Evolutionary conservation across 2,888 invertebrate species (phyloP), one percentile per base, ranked within the genome.

Genomic region (Lepetodrilus schrolli): DNA sequence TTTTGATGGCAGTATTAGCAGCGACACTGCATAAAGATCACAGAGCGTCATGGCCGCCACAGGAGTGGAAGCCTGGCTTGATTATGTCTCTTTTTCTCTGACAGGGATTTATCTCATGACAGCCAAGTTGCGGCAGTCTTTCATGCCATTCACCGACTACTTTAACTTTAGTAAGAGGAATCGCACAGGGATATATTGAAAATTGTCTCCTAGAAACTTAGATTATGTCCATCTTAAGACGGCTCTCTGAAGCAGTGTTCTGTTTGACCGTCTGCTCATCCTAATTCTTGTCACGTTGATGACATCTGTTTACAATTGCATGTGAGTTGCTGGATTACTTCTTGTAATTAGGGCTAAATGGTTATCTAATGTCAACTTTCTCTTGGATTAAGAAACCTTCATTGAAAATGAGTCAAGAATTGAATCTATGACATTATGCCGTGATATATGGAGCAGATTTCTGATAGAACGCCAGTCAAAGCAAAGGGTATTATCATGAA

Each of bases 1-100:
- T 68, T 68, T 47, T 68, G 68, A 68, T 68, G 68, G 43, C 68
- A 68, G 43, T 43, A 68, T 68, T 68, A 68, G 68, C 68, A 68
- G 47, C 43, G 43, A 23, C 68, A 68, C 68, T 68, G 68, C 38
- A 68, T 68, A 26, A 68, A 68, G 43, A 68, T 68, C 68, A 47
- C 23, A 30, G 26, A 47, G 43, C 47, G 43, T 68, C 68, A 47
- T 68, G 47, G 26, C 30, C 26, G 68, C 47, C 68, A 47, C 68
- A 30, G 30, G 34, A 58, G 34, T 34, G 34, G 58, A 58, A 58
- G 58, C 26, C 58, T 30, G 26, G 30, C 34, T 58, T 58, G 58
- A 58, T 58, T 58, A 58, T 58, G 58, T 58, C 58, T 58, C 58
- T 30, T 58, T 58, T 58, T 34, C 58, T 30, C 34, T 26, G 34